Percentiles rank a stretch among this genome's conserved stretches.
Conservation (phyloP, 2,888 invertebrate genomes). For the Folsomia manolachei region DNA sequence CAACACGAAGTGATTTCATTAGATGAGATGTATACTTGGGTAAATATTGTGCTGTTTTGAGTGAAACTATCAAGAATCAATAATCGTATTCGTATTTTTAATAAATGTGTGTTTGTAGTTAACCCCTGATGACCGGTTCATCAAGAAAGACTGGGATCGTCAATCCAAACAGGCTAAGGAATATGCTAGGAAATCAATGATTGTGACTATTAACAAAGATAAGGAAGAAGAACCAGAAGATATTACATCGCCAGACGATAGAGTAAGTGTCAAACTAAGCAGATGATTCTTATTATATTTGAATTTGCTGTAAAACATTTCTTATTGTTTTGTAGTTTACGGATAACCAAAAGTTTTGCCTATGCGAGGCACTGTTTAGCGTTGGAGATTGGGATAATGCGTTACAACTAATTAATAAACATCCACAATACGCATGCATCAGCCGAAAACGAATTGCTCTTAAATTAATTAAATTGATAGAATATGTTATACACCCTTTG, state of each 20-base stretch:
- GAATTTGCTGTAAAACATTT: conserved; percentile 22
- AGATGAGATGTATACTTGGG: conserved; percentile 88
- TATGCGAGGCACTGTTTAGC: conserved; percentile 81
- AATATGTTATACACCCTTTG: conserved; percentile 79
- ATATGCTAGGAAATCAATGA: conserved; percentile 77
- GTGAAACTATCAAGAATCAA: not conserved
- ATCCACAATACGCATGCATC: conserved; percentile 77
- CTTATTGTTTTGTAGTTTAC: conserved; percentile 55
- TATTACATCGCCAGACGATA: conserved; percentile 30
- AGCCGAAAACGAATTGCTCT: conserved; percentile 67
- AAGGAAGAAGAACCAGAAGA: conserved; percentile 59
- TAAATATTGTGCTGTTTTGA: conserved; percentile 56
- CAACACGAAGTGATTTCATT: conserved; percentile 81
- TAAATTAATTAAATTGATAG: conserved; percentile 75
- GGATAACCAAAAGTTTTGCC: conserved; percentile 87
- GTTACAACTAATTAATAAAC: conserved; percentile 69
- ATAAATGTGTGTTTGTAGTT: conserved; percentile 59
- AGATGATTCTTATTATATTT: not conserved
- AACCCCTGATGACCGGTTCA: conserved; percentile 77
- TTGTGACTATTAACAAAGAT: conserved; percentile 52
- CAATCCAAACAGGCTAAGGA: conserved; percentile 79
- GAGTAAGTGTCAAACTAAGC: conserved; percentile 21
- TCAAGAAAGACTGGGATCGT: conserved; percentile 76
- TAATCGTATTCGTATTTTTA: conserved; percentile 7
- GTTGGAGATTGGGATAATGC: conserved; percentile 91